These are phyloP conservation scores for Naja naja DNA, from an alignment of 2,113 vertebrate species.

Conservation along the genomic window DNA sequence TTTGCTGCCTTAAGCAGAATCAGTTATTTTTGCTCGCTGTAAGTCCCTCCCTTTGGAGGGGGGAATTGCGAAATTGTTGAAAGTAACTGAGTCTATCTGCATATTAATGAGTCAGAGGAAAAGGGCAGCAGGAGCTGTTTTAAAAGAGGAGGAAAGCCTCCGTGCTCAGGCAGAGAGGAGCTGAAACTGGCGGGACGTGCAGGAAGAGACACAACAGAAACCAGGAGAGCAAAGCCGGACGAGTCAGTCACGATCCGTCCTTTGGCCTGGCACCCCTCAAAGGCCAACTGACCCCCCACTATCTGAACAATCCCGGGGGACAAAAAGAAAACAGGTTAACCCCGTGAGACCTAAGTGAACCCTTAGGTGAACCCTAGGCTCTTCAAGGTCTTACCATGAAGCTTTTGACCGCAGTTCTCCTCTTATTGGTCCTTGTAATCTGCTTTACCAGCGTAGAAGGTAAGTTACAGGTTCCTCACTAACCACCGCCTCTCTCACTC, in stretches of 20 bases:
- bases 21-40: constrained; percentile 16
- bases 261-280: constrained; percentile 24
- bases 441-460: constrained; percentile 85
- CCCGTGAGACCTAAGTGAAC: neutral
- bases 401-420: constrained; percentile 81
- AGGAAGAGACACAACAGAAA: neutral
- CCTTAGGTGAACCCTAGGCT: too few species aligned
- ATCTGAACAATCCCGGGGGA: neutral
- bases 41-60: constrained; percentile 42
- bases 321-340: neutral
- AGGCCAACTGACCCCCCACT: neutral
- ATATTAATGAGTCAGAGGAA: constrained; percentile 89
- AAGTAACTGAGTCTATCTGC: constrained; percentile 85
- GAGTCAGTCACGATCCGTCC: constrained; percentile 2
- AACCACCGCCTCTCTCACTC: neutral
- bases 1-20: constrained; percentile 20
- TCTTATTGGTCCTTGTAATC: constrained; percentile 84
- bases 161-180: constrained; percentile 29
- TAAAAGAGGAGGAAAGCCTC: constrained; percentile 76
- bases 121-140: constrained; percentile 76
- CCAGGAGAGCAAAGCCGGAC: neutral
- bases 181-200: constrained; percentile 10
- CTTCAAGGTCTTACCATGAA: constrained; percentile 77
- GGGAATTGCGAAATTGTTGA: constrained; percentile 72
- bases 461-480: constrained; percentile 62